Conservation (phyloP, 2,113 vertebrate genomes). For the Plecotus auritus region DNA sequence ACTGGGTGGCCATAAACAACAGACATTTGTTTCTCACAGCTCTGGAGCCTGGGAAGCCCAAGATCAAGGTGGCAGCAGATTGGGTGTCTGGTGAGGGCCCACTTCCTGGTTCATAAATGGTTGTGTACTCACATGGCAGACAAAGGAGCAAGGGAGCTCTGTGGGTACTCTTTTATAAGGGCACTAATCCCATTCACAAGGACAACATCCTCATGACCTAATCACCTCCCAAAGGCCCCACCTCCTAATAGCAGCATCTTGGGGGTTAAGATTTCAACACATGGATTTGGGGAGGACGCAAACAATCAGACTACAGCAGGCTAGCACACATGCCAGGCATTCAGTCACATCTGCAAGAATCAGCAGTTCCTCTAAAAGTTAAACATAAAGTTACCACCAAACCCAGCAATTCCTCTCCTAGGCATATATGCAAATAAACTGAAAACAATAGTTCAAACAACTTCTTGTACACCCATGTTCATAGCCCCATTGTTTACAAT, state of each 20-base stretch:
- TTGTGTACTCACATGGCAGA: neutral
- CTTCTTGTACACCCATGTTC: neutral
- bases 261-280: neutral
- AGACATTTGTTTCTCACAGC: neutral
- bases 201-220: neutral
- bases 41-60: neutral
- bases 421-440: neutral
- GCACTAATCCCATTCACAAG: neutral
- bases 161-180: neutral
- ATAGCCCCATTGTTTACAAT: neutral
- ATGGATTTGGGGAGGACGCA: neutral
- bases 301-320: neutral
- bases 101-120: neutral
- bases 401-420: neutral
- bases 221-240: neutral
- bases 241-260: neutral
- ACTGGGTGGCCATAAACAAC: neutral
- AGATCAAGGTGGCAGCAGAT: neutral
- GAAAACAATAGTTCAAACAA: neutral
- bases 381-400: neutral
- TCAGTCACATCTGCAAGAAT: neutral
- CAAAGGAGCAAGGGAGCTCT: neutral
- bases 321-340: too few species aligned
- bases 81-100: neutral
- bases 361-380: neutral